These are phyloP conservation scores for Pseudomyrmex gracilis DNA, from an alignment of 1,140 invertebrate species.

Conservation along the genomic window DNA sequence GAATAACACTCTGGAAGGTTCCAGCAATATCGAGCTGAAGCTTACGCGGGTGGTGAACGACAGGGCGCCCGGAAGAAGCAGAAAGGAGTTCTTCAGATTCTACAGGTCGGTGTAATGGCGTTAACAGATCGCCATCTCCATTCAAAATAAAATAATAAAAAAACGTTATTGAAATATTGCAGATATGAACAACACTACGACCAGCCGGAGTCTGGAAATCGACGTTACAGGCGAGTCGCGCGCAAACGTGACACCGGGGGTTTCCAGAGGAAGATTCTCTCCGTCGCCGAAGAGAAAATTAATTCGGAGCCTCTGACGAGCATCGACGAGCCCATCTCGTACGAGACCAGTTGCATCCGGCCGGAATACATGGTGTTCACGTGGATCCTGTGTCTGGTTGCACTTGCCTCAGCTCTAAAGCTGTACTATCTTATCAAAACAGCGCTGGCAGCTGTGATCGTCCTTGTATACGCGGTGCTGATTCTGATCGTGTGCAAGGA, in stretches of 20 bases:
- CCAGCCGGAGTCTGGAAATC: constrained; percentile 41
- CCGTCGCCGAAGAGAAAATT: constrained; percentile 35
- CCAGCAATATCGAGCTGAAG: constrained; percentile 63
- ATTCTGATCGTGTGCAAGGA: constrained; percentile 88
- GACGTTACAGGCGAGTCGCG: constrained; percentile 72
- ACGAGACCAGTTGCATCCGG: constrained; percentile 85
- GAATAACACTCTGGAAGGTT: constrained; percentile 37
- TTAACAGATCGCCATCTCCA: background rate
- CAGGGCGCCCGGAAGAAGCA: constrained; percentile 43
- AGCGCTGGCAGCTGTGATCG: constrained; percentile 91
- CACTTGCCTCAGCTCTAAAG: constrained; percentile 96
- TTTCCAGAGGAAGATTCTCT: constrained; percentile 72
- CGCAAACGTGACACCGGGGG: constrained; percentile 52
- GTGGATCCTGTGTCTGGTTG: constrained; percentile 96
- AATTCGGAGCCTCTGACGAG: background rate
- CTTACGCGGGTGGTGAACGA: constrained; percentile 63
- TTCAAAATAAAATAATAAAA: background rate
- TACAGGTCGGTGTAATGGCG: constrained; percentile 24
- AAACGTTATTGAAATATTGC: background rate
- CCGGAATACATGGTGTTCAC: constrained; percentile 97
- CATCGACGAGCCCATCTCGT: constrained; percentile 2
- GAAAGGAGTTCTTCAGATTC: constrained; percentile 75
- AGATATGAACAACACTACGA: constrained; percentile 73
- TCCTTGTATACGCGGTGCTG: constrained; percentile 89
- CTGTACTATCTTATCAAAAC: constrained; percentile 96